Percentiles rank a stretch among this genome's conserved stretches.
These are phyloP conservation scores for Cuniculus paca DNA, from an alignment of 2,797 vertebrate genomes.

Conservation along the genomic window DNA sequence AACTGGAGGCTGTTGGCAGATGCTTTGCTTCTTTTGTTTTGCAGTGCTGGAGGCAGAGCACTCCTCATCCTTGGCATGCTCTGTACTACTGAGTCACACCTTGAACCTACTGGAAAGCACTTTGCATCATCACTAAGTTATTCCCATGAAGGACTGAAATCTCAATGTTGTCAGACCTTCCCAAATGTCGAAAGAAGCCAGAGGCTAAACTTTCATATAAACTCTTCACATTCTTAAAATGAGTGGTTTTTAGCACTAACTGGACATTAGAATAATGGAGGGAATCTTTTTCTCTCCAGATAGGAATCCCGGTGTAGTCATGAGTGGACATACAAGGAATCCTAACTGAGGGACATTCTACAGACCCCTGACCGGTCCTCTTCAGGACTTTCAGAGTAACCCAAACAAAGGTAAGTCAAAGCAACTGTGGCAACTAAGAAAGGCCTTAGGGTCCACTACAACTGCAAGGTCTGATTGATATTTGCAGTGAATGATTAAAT, in stretches of 20 bases:
- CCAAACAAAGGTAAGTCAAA: background rate
- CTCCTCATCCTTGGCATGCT: background rate
- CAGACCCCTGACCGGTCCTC: background rate
- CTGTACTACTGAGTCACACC: background rate
- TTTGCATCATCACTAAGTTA: rapidly evolving
- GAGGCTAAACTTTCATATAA: background rate
- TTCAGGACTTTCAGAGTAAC: background rate
- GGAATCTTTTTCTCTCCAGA: background rate
- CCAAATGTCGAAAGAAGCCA: background rate
- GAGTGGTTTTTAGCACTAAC: background rate
- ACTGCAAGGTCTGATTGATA: background rate
- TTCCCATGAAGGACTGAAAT: background rate
- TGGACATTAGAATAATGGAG: background rate
- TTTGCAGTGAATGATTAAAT: background rate
- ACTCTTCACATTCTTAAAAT: background rate
- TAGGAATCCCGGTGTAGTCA: background rate
- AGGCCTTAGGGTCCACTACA: background rate
- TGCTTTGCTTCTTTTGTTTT: background rate
- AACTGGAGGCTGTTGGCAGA: background rate
- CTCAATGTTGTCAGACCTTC: background rate
- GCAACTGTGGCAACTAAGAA: background rate
- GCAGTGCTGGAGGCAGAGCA: background rate
- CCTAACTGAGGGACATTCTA: background rate
- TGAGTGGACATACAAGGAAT: background rate
- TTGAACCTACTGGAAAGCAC: background rate